Conservation (phyloP, 53 echinoderm and acorn worm genomes). For the Mesocentrotus franciscanus region DNA sequence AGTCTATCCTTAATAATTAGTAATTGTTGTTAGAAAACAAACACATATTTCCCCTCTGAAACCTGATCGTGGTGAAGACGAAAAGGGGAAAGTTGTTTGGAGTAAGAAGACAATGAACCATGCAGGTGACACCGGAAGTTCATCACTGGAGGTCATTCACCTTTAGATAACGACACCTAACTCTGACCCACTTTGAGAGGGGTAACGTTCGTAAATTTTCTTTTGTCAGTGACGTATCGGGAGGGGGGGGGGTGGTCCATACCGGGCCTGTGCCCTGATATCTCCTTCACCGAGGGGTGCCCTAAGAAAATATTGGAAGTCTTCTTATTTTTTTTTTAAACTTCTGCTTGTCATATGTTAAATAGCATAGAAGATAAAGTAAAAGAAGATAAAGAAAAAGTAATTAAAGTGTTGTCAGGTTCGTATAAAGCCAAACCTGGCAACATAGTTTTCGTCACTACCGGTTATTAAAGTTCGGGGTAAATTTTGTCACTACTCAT, state of each 20-base stretch:
- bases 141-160: neutral
- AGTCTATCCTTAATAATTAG: neutral
- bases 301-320: too few species aligned
- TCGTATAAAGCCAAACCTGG: too few species aligned
- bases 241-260: neutral
- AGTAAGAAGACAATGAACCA: neutral
- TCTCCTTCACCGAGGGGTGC: too few species aligned
- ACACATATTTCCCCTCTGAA: neutral
- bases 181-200: neutral
- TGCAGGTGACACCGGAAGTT: neutral
- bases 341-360: too few species aligned
- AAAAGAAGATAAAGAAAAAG: too few species aligned
- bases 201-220: neutral
- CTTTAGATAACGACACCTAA: neutral
- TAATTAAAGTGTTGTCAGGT: too few species aligned
- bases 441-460: too few species aligned
- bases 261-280: too few species aligned
- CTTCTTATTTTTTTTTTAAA: too few species aligned
- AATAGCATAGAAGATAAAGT: too few species aligned
- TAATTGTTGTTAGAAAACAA: neutral
- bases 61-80: neutral
- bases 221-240: neutral
- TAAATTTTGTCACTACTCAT: too few species aligned
- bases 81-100: conserved; percentile 29
- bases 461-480: too few species aligned